Evolutionary conservation across 2,888 invertebrate species (phyloP), one percentile per base, ranked within the genome.

Genomic region (Ormyrus pomaceus): DNA sequence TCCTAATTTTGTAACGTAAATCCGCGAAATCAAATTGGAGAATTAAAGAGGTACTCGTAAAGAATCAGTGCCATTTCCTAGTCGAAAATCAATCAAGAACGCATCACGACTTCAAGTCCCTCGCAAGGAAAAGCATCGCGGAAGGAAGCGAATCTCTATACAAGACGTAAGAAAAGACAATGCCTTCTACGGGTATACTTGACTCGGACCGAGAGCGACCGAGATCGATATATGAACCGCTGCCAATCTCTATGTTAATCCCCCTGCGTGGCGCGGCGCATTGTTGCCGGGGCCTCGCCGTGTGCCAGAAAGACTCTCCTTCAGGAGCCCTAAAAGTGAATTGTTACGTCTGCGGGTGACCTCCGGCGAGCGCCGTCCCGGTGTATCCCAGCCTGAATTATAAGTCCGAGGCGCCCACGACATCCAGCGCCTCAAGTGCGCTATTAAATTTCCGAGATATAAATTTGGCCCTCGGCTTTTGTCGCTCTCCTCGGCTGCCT

Each of bases 171-270:
- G 34, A 51, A 87, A 86, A 85, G 86, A 88, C 86, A 86, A 82
- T 79, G 34, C 34, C 34, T 2, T 34, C 34, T 87, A 86, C 1
- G 2, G 86, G 86, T 85, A 34, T 34, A 87, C 87, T 88, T 85
- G 86, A 88, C 86, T 87, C 56, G n/a, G 34, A 13, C 6, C 59
- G n/a, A n/a, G 11, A 4, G 84, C 83, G 83, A 83, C n/a, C 34
- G 82, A 88, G 87, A 90, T 90, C 90, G 87, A 91, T 90, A 88
- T 87, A 89, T 87, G 89, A 89, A 89, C 88, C 88, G 84, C 85
- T 89, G 90, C 90, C 90, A 90, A 90, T 91, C 89, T 90, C 90
- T 89, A 89, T 90, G 90, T 90, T 90, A 90, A 90, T 90, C 87
- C 83, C 83, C 79, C 84, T 34, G 61, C 69, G 78, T 79, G 71